Conservation (phyloP, 30 jellyfish, hydroid and myxozoan genomes). For the Sanderia malayensis region DNA sequence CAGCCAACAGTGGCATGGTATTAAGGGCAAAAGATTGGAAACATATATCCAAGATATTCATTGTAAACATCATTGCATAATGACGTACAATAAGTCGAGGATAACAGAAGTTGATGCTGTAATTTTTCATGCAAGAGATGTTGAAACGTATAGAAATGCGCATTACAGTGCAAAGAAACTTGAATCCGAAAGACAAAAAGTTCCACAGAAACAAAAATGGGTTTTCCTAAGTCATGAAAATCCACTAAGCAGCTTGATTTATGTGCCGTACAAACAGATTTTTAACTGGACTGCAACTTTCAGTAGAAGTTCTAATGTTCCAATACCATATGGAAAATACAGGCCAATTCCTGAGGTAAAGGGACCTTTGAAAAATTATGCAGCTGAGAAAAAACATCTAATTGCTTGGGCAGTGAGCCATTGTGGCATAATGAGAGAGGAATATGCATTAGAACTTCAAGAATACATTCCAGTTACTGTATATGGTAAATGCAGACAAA, state of each 20-base stretch:
- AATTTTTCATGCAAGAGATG: conserved; percentile 71
- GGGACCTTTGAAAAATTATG: neutral
- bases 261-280: neutral
- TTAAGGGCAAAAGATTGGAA: neutral
- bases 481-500: conserved; percentile 72
- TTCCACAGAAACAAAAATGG: conserved; percentile 26
- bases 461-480: conserved; percentile 64
- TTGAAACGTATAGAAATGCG: neutral
- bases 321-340: neutral
- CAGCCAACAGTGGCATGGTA: neutral
- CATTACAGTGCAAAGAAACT: neutral
- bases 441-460: conserved; percentile 64
- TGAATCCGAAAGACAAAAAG: neutral
- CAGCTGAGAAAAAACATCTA: neutral
- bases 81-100: neutral
- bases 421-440: conserved; percentile 65
- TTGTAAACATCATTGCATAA: neutral
- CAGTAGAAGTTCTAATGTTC: neutral
- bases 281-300: neutral
- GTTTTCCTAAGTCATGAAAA: neutral
- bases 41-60: neutral
- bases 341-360: neutral
- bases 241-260: neutral
- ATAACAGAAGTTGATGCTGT: conserved; percentile 29
- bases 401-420: conserved; percentile 76